Percentiles rank a stretch among this genome's conserved stretches.
Evolutionary conservation across 2,797 vertebrate genomes (phyloP).

Genomic region (Takifugu ocellatus): DNA sequence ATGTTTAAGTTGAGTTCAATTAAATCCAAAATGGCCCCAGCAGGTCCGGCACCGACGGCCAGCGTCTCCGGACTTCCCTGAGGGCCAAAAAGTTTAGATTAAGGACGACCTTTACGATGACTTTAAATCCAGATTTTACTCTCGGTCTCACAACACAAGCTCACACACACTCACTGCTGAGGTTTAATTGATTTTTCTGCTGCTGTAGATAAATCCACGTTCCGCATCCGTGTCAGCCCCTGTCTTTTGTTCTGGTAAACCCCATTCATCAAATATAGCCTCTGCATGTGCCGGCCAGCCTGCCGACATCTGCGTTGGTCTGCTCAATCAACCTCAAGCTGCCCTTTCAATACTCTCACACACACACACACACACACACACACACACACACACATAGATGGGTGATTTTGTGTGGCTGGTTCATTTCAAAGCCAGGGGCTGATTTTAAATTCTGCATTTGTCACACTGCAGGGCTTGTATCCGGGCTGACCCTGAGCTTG

Average conservation of each 20-base stretch:
- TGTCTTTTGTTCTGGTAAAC: slow-evolving; percentile 61
- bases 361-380: slow-evolving; percentile 10
- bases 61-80: slow-evolving; percentile 3
- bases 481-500: slow-evolving; percentile 12
- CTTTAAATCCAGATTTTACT: slow-evolving; percentile 35
- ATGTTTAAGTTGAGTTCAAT: slow-evolving; percentile 29
- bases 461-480: slow-evolving; percentile 17
- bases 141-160: slow-evolving; percentile 5
- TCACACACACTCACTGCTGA: slow-evolving; percentile 25
- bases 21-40: slow-evolving; percentile 8
- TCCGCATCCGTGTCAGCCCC: slow-evolving; percentile 61
- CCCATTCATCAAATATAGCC: slow-evolving; percentile 67
- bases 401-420: neutral
- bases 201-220: slow-evolving; percentile 62
- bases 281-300: slow-evolving; percentile 18
- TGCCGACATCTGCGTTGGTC: slow-evolving; percentile 11
- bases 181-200: slow-evolving; percentile 61
- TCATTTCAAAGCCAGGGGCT: slow-evolving; percentile 13
- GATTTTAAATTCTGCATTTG: slow-evolving; percentile 26
- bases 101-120: slow-evolving; percentile 41
- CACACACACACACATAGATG: slow-evolving; percentile 7
- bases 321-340: slow-evolving; percentile 42
- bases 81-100: slow-evolving; percentile 19
- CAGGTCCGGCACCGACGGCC: slow-evolving; percentile 9
- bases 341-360: slow-evolving; percentile 29